Conservation (phyloP, 2,113 vertebrate genomes). For the Protobothrops mucrosquamatus region DNA sequence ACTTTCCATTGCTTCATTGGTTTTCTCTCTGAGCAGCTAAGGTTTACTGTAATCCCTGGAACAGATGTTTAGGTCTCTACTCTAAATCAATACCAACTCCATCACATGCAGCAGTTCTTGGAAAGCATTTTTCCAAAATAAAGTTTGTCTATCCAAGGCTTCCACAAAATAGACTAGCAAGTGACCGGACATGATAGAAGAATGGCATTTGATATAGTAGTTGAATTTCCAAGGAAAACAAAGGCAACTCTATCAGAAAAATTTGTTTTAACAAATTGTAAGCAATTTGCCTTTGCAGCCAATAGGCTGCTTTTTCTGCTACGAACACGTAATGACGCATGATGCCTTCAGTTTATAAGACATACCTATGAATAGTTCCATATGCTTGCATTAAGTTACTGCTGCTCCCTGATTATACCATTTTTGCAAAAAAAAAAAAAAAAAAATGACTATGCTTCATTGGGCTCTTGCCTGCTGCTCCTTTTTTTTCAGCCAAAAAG, state of each 20-base stretch:
- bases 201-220: not conserved
- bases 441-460: not conserved
- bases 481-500: constrained; percentile 14
- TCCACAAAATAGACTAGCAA: not conserved
- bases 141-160: not conserved
- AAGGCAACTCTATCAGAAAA: not conserved
- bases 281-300: constrained; percentile 13
- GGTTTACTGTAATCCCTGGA: not conserved
- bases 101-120: not conserved
- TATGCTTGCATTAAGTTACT: not conserved
- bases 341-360: constrained; percentile 16
- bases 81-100: not conserved
- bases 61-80: not conserved
- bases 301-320: not conserved
- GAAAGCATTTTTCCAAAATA: not conserved
- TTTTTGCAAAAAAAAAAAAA: constrained; percentile 3
- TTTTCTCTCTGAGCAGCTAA: not conserved
- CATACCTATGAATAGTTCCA: not conserved
- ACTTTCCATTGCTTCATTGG: not conserved
- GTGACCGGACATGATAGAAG: not conserved
- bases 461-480: not conserved
- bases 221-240: not conserved
- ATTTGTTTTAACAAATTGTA: not conserved
- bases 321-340: constrained; percentile 1
- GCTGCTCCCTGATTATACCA: not conserved